These are phyloP conservation scores for Oreamnos americanus DNA, from an alignment of 2,113 vertebrate genomes.

Conservation along the genomic window DNA sequence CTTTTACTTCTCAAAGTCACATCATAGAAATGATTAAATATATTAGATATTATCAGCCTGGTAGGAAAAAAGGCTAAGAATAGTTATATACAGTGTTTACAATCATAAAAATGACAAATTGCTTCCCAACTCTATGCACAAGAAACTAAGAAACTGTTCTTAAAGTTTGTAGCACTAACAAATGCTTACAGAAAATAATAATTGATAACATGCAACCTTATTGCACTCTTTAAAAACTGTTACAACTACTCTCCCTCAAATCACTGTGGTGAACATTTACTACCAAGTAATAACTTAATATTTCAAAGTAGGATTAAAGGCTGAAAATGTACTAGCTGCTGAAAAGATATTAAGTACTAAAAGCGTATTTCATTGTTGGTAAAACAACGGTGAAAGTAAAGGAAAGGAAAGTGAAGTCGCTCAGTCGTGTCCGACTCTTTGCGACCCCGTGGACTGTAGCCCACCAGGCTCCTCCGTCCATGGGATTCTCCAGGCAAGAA, in stretches of 20 bases:
- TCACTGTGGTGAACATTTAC: not conserved
- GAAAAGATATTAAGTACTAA: not conserved
- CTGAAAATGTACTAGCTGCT: slow-evolving; percentile 2
- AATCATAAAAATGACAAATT: not conserved
- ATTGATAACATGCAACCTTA: not conserved
- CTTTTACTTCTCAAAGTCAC: slow-evolving; percentile 20
- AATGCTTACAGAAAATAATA: not conserved
- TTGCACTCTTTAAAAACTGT: no score
- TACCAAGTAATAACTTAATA: not conserved
- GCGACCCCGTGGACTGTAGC: no score
- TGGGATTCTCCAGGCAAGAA: no score
- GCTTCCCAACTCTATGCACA: not conserved
- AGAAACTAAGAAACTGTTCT: not conserved
- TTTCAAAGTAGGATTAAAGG: slow-evolving; percentile 29
- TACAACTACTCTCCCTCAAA: no score
- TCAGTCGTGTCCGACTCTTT: no score
- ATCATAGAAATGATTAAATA: not conserved
- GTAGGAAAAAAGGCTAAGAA: not conserved
- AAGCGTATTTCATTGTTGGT: not conserved
- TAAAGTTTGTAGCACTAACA: not conserved
- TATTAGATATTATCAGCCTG: not conserved
- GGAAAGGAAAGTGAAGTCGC: no score
- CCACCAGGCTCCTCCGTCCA: no score
- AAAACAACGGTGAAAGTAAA: not conserved
- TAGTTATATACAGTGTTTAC: not conserved